These are phyloP conservation scores for Penaeus monodon DNA, from an alignment of 2,888 invertebrate genomes.

Conservation along the genomic window DNA sequence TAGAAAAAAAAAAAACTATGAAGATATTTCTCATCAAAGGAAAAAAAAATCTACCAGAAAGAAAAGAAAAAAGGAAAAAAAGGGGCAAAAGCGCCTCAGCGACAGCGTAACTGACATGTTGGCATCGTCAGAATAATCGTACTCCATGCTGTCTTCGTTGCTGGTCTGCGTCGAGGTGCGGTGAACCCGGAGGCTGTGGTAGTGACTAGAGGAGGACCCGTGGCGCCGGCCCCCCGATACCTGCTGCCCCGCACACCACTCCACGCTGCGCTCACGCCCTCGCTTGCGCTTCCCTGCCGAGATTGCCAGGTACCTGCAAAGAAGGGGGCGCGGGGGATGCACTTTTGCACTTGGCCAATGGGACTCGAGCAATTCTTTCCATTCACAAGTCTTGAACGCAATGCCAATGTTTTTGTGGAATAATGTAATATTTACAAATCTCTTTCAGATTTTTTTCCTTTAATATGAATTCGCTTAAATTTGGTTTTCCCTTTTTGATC, in stretches of 20 bases:
- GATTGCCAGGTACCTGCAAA: slow-evolving; percentile 41
- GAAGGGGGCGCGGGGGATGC: background rate
- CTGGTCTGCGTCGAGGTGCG: slow-evolving; percentile 30
- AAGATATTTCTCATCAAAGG: no score
- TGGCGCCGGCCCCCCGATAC: slow-evolving; percentile 23
- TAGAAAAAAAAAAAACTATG: no score
- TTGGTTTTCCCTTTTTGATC: no score
- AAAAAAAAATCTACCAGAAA: no score
- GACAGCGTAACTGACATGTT: slow-evolving; percentile 42
- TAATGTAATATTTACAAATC: no score
- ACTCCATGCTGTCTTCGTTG: slow-evolving; percentile 60
- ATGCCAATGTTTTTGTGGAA: no score
- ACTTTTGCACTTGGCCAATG: no score
- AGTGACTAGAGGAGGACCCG: slow-evolving; percentile 37
- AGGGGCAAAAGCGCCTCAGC: background rate
- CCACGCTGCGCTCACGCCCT: slow-evolving; percentile 49
- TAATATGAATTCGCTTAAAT: no score
- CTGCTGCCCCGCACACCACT: slow-evolving; percentile 50
- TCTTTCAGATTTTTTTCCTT: no score
- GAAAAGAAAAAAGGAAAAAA: no score
- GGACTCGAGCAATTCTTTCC: no score
- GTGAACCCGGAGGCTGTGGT: slow-evolving; percentile 40
- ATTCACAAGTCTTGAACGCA: no score
- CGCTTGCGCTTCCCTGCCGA: slow-evolving; percentile 61
- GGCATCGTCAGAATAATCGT: slow-evolving; percentile 51